phyloP scores from a whole-genome alignment of 2,113 vertebrate species.

The Ranitomeya variabilis region DNA sequence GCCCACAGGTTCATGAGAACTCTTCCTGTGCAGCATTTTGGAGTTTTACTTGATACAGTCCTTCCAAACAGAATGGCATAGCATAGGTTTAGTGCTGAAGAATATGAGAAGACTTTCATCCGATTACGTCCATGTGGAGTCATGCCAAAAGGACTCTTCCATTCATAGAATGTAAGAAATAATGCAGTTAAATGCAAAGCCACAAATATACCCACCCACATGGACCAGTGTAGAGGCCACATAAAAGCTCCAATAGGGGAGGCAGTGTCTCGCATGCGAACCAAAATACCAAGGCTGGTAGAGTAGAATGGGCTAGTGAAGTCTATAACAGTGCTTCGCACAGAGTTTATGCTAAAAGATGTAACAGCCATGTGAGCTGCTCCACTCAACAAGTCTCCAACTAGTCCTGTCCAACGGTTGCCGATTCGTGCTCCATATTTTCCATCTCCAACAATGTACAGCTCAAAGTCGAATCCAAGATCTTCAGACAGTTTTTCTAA shows the following conservation, averaged over 20 bases:
- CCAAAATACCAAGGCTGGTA: slow-evolving; percentile 95
- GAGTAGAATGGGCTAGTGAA: slow-evolving; percentile 98
- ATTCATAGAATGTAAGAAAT: slow-evolving; percentile 95
- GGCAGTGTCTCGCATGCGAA: slow-evolving; percentile 86
- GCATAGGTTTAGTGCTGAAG: slow-evolving; percentile 95
- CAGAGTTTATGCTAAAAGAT: slow-evolving; percentile 95
- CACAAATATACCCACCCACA: slow-evolving; percentile 95
- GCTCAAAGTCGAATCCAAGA: slow-evolving; percentile 86
- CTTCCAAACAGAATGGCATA: slow-evolving; percentile 95
- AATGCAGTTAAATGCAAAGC: slow-evolving; percentile 89
- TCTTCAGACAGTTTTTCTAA: slow-evolving; percentile 90
- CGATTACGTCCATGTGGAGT: slow-evolving; percentile 91
- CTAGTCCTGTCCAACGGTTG: slow-evolving; percentile 90
- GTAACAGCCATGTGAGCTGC: slow-evolving; percentile 93
- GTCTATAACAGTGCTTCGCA: slow-evolving; percentile 88
- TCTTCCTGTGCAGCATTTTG: slow-evolving; percentile 93
- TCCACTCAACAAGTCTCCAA: slow-evolving; percentile 88
- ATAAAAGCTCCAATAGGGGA: slow-evolving; percentile 93
- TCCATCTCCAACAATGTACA: slow-evolving; percentile 93
- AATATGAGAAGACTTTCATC: slow-evolving; percentile 91
- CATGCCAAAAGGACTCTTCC: slow-evolving; percentile 96
- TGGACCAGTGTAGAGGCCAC: slow-evolving; percentile 97
- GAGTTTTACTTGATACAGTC: slow-evolving; percentile 92
- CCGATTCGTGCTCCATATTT: slow-evolving; percentile 88
- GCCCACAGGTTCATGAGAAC: slow-evolving; percentile 99